Evolutionary conservation across 2,113 vertebrate genomes (phyloP).

Genomic region (Entomyzon cyanotis): DNA sequence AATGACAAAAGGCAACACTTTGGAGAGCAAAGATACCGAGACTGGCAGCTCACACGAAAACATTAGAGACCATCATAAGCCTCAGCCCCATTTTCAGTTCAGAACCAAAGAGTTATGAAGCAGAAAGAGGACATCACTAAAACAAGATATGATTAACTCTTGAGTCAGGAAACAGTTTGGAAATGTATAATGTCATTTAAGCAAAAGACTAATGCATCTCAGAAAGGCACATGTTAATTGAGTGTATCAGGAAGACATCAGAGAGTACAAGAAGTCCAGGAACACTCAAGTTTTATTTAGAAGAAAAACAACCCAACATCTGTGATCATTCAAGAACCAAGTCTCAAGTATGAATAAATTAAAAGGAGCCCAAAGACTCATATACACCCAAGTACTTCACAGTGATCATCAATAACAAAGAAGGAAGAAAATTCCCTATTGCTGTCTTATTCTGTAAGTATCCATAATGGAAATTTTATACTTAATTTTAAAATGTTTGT

Average conservation of each 20-base stretch:
- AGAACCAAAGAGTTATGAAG: background rate
- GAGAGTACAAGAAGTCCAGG: background rate
- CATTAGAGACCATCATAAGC: background rate
- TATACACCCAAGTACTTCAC: background rate
- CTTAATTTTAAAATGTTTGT: background rate
- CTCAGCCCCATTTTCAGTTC: background rate
- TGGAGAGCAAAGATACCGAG: background rate
- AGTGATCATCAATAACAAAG: background rate
- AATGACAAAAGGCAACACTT: background rate
- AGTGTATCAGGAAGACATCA: background rate
- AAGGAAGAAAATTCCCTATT: background rate
- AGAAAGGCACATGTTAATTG: background rate
- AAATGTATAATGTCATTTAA: background rate
- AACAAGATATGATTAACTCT: background rate
- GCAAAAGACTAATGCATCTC: background rate
- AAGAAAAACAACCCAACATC: background rate
- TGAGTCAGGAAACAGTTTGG: background rate
- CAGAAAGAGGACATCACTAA: background rate
- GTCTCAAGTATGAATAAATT: background rate
- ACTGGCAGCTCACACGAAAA: background rate
- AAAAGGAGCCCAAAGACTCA: background rate
- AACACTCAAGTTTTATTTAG: background rate
- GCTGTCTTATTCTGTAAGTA: background rate
- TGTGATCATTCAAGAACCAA: background rate
- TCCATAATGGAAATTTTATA: background rate